Evolutionary conservation across 2,888 invertebrate genomes (phyloP).

Genomic region (Hydrotaea cyrtoneurina): DNA sequence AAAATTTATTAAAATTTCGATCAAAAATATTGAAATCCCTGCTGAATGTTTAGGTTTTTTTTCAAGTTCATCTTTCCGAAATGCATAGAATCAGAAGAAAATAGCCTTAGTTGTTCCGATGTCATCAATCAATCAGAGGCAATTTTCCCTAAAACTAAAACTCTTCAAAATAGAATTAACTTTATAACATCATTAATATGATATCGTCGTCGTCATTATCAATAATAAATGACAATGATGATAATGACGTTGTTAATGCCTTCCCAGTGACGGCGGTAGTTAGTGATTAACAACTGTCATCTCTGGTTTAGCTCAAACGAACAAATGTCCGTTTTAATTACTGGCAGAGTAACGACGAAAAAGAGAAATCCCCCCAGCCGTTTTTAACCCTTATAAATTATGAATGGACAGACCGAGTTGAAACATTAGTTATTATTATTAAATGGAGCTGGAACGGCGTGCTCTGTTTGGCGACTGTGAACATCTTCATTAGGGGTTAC

Average conservation of each 20-base stretch:
- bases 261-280: not conserved
- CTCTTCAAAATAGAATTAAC: not conserved
- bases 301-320: not conserved
- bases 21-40: too few relatives aligned
- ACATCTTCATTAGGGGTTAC: constrained; percentile 5
- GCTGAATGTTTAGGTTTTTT: too few relatives aligned
- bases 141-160: not conserved
- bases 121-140: not conserved
- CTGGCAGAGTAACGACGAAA: not conserved
- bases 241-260: not conserved
- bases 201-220: not conserved
- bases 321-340: constrained; percentile 19
- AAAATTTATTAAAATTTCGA: too few relatives aligned
- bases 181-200: constrained; percentile 20
- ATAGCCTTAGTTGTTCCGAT: too few relatives aligned
- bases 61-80: too few relatives aligned
- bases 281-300: constrained; percentile 37
- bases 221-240: not conserved
- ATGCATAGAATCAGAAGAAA: too few relatives aligned
- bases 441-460: not conserved
- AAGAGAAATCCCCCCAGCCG: not conserved
- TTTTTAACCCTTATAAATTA: constrained; percentile 32
- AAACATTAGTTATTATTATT: constrained; percentile 16
- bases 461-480: not conserved
- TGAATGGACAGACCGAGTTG: not conserved